phyloP scores from a whole-genome alignment of 2,888 invertebrate genomes.

The Sinopyrophorus schimmeli region DNA sequence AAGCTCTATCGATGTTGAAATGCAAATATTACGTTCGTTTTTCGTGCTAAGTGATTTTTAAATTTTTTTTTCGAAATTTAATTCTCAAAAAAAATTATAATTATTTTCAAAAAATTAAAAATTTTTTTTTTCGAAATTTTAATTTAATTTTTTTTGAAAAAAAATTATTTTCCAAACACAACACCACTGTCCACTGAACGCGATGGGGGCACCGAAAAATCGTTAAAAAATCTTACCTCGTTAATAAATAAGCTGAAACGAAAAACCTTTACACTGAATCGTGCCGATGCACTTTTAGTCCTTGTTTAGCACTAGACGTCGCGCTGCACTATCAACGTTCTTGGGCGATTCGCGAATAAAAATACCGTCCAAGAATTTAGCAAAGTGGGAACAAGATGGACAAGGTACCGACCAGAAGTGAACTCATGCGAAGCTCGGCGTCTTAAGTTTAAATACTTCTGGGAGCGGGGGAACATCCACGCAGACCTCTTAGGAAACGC shows the following conservation, averaged over 20 bases:
- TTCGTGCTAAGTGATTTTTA: too few species aligned
- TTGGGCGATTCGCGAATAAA: conserved; percentile 28
- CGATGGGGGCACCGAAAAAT: conserved; percentile 17
- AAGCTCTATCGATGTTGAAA: too few species aligned
- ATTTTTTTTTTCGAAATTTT: too few species aligned
- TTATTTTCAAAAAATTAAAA: too few species aligned
- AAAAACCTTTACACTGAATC: conserved; percentile 17
- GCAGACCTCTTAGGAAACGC: conserved; percentile 65
- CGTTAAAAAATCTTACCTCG: conserved; percentile 20
- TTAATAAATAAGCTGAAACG: conserved; percentile 18
- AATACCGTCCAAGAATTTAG: conserved; percentile 29
- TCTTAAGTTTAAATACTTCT: conserved; percentile 64
- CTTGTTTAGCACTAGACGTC: conserved; percentile 25
- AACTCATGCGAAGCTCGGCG: conserved; percentile 64
- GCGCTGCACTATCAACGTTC: conserved; percentile 27
- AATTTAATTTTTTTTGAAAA: too few species aligned
- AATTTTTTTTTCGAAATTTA: too few species aligned
- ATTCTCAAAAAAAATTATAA: too few species aligned
- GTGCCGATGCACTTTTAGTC: conserved; percentile 25
- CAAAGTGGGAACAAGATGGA: conserved; percentile 36
- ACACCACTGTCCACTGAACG: conserved; percentile 21
- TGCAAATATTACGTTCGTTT: too few species aligned
- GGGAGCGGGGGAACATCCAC: conserved; percentile 62
- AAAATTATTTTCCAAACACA: too few species aligned
- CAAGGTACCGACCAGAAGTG: conserved; percentile 58